Evolutionary conservation across 2,113 vertebrate species (phyloP).

Genomic region (Oncorhynchus keta): DNA sequence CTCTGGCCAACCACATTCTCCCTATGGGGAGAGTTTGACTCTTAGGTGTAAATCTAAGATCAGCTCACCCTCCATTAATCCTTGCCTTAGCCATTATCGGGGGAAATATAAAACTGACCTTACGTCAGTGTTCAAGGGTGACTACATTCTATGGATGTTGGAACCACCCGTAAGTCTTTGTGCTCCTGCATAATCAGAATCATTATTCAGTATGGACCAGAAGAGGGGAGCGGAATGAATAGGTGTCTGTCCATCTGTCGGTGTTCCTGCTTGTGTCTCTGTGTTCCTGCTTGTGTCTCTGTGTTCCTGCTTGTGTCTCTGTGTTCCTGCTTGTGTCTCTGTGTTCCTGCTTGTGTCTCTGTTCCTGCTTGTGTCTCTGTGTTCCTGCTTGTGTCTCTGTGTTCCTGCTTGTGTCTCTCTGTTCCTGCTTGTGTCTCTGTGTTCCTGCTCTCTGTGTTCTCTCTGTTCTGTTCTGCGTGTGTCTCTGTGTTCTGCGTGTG

Average conservation of each 20-base stretch:
- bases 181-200: too few species aligned
- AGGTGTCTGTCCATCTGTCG: too few species aligned
- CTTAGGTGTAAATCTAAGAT: conserved; percentile 11
- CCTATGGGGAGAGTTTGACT: conserved; percentile 9
- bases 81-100: conserved; percentile 10
- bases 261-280: too few species aligned
- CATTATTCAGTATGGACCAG: too few species aligned
- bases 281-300: too few species aligned
- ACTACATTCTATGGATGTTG: neutral
- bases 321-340: neutral
- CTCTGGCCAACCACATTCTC: neutral
- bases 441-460: neutral
- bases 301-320: neutral
- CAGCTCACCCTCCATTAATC: conserved; percentile 13
- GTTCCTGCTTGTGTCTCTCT: neutral
- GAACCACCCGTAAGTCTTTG: too few species aligned
- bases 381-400: too few species aligned
- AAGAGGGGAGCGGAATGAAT: too few species aligned
- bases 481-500: too few species aligned
- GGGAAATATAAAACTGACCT: conserved; percentile 22
- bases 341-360: neutral
- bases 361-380: too few species aligned
- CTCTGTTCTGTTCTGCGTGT: too few species aligned
- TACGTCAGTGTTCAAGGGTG: conserved; percentile 9
- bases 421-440: too few species aligned